These are phyloP conservation scores for Edolisoma coerulescens DNA, from an alignment of 2,113 vertebrate species.

Conservation along the genomic window DNA sequence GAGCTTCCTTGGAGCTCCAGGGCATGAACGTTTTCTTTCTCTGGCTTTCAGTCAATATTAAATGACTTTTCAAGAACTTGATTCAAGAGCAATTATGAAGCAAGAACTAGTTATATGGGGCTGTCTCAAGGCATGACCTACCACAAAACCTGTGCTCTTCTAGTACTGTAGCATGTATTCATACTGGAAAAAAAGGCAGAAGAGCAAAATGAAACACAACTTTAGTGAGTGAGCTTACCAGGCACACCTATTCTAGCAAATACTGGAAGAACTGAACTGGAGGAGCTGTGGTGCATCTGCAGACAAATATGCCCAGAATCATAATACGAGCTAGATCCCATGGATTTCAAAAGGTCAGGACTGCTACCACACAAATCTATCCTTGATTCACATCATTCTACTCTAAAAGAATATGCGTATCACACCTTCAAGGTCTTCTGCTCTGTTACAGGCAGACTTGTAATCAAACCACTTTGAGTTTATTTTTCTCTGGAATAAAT, in stretches of 20 bases:
- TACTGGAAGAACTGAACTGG: neutral
- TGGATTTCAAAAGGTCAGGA: neutral
- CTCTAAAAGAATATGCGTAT: neutral
- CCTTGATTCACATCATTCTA: neutral
- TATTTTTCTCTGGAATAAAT: neutral
- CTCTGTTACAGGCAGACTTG: neutral
- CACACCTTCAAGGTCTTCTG: neutral
- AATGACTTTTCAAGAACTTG: neutral
- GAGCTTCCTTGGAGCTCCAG: neutral
- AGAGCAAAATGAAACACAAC: neutral
- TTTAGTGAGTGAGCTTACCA: neutral
- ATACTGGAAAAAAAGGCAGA: neutral
- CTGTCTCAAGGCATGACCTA: neutral
- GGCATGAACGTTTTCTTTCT: neutral
- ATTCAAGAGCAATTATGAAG: neutral
- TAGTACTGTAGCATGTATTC: neutral
- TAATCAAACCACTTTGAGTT: neutral
- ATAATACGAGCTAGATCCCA: accelerated
- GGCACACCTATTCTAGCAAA: neutral
- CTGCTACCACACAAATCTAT: neutral
- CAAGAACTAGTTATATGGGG: neutral
- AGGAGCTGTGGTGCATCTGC: neutral
- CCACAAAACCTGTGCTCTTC: neutral
- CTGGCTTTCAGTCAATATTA: neutral
- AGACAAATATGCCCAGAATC: neutral